These are phyloP conservation scores for Tupaia chinensis DNA, from an alignment of 2,113 vertebrate species.

Conservation along the genomic window DNA sequence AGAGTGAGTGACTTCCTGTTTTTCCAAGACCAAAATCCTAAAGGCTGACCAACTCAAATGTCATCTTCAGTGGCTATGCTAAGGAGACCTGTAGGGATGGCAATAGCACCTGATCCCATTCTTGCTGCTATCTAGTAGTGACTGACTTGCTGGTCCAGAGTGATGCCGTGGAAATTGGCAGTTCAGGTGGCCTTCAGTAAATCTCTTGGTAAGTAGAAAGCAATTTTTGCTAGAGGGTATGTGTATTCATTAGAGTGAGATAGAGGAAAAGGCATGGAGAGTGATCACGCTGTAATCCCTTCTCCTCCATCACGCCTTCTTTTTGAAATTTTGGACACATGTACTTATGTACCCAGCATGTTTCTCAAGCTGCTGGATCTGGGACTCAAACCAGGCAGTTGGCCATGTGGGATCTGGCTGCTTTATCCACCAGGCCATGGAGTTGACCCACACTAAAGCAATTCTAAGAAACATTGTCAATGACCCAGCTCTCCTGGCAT, in stretches of 20 bases:
- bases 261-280: too few relatives aligned
- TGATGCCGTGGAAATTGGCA: background rate
- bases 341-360: too few relatives aligned
- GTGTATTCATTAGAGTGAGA: too few relatives aligned
- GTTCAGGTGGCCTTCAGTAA: background rate
- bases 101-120: background rate
- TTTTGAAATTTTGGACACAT: too few relatives aligned
- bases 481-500: background rate
- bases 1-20: background rate
- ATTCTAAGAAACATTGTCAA: background rate
- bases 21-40: background rate
- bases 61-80: background rate
- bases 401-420: too few relatives aligned
- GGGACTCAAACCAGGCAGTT: too few relatives aligned
- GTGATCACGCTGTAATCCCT: too few relatives aligned
- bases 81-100: background rate
- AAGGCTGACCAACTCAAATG: background rate
- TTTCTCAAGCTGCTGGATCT: too few relatives aligned
- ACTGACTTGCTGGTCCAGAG: background rate
- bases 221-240: background rate
- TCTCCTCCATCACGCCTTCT: too few relatives aligned
- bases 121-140: background rate
- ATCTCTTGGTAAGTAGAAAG: conserved; percentile 18
- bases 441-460: background rate
- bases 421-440: too few relatives aligned